These are phyloP conservation scores for Poeciliopsis turneri DNA, from an alignment of 2,797 vertebrate species.

Conservation along the genomic window DNA sequence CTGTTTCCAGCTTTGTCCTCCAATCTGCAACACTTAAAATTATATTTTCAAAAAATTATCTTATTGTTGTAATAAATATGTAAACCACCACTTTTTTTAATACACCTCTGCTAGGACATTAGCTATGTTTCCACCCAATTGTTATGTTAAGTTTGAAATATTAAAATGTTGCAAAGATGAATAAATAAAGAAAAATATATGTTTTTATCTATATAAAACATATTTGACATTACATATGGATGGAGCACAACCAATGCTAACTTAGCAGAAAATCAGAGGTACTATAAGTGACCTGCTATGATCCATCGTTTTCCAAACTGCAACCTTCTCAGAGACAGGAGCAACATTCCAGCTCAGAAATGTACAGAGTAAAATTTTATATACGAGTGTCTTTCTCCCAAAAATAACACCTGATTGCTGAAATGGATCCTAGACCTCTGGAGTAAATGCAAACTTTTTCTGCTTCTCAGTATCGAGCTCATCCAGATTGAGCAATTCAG, in stretches of 20 bases:
- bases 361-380: slow-evolving; percentile 1
- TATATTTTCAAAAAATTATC: neutral
- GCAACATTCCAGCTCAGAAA: neutral
- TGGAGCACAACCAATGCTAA: neutral
- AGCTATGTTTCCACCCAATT: neutral
- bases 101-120: neutral
- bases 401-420: neutral
- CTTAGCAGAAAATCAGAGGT: too few relatives aligned
- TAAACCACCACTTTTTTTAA: neutral
- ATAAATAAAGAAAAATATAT: neutral
- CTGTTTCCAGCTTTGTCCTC: neutral
- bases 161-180: neutral
- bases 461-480: neutral
- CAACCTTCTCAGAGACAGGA: neutral
- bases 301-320: neutral
- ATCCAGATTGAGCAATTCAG: neutral
- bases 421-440: slow-evolving; percentile 1
- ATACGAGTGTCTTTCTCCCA: neutral
- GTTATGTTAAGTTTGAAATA: neutral
- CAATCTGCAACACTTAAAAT: neutral
- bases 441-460: slow-evolving; percentile 10
- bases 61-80: neutral
- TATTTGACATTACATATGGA: neutral
- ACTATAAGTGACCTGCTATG: neutral
- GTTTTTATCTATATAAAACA: neutral